A percentile compares a stretch with the other conserved stretches of the same genome.
Evolutionary conservation across 2,113 vertebrate genomes (phyloP).

Genomic region (Ascaphus truei): DNA sequence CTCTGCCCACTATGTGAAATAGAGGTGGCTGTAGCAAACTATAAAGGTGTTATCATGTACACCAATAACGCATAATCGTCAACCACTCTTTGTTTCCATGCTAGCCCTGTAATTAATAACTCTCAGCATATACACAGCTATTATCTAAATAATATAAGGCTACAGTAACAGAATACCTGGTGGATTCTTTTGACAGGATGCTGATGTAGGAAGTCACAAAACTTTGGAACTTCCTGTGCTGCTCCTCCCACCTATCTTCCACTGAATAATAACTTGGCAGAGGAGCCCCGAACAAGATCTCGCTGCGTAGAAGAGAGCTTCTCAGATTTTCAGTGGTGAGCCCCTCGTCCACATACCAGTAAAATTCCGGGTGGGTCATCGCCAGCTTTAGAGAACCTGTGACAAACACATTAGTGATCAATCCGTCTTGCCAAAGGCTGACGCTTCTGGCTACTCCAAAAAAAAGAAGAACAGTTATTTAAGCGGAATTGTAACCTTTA

Average conservation of each 20-base stretch:
- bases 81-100: too few relatives aligned
- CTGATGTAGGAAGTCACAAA: constrained; percentile 90
- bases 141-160: too few relatives aligned
- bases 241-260: constrained; percentile 87
- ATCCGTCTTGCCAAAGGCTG: not conserved
- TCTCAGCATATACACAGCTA: too few relatives aligned
- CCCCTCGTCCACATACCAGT: constrained; percentile 94
- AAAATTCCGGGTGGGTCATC: constrained; percentile 96
- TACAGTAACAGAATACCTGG: constrained; percentile 80
- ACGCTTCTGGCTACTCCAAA: too few relatives aligned
- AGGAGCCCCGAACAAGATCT: constrained; percentile 91
- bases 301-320: constrained; percentile 86
- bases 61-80: too few relatives aligned
- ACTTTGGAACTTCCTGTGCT: constrained; percentile 82
- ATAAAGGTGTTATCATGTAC: too few relatives aligned
- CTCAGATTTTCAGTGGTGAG: constrained; percentile 82
- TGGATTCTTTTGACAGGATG: constrained; percentile 88
- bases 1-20: too few relatives aligned
- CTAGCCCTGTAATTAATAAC: too few relatives aligned
- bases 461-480: too few relatives aligned
- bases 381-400: constrained; percentile 88
- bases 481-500: too few relatives aligned
- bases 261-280: constrained; percentile 86
- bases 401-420: not conserved
- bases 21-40: too few relatives aligned